Evolutionary conservation across 1,140 invertebrate species (phyloP), one percentile per base, ranked within the genome.

Genomic region (Hyles euphorbiae): DNA sequence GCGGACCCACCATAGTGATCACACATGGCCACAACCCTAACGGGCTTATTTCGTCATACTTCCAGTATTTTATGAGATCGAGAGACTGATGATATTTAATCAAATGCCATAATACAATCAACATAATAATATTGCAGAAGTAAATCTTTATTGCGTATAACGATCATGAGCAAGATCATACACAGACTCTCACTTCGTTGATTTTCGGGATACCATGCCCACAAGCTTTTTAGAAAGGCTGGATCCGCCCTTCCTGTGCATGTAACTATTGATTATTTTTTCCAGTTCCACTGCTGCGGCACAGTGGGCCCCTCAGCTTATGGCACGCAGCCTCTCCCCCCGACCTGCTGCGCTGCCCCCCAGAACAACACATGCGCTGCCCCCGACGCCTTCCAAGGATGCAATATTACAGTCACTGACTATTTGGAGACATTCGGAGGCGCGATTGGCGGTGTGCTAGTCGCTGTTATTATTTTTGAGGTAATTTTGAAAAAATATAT

Each of bases 211-310:
- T 22, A 22, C 22, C 22, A 22, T 22, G 22, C 22, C 22, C 22
- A 22, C 22, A 22, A 22, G 1, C n/a, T 45, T 45, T 8, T 45
- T 45, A 1, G 44, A n/a, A n/a, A 45, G 44, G n/a, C n/a, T 45
- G 44, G 7, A 45, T 2, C 7, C 44, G 7, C n/a, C 7, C 44
- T 7, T 45, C 7, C n/a, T 8, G 1, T 45, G 44, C 44, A n/a
- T 45, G n/a, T 7, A 45, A 7, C 44, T 8, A 45, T n/a, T 11
- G 7, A 0, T 48, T 5, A 48, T 9, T 11, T 48, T 48, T 56
- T 64, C 7, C 66, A 81, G 74, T 77, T 81, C 59, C 11, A 32
- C 5, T 81, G 78, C 53, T 81, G 78, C 46, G 78, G 78, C 0
- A 74, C 72, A 0, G 67, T 52, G 0, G 76, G 76, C 3, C 51